These are phyloP conservation scores for Pedetes capensis DNA, from an alignment of 2,113 vertebrate species.

Conservation along the genomic window DNA sequence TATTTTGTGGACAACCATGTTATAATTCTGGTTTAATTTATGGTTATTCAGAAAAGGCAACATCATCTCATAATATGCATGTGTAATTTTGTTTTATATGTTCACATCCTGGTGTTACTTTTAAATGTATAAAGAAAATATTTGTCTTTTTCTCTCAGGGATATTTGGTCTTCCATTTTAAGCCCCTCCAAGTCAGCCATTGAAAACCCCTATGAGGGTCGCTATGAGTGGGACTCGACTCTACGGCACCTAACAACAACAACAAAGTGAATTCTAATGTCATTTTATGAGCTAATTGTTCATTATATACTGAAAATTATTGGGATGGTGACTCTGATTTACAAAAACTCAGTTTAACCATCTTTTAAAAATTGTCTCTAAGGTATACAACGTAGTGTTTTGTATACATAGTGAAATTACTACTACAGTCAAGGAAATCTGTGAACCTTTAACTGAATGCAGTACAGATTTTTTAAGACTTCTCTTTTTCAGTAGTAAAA, in stretches of 20 bases:
- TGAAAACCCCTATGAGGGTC: no score
- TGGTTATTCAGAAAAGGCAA: constrained; percentile 34
- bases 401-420: neutral
- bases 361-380: neutral
- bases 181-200: neutral
- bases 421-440: neutral
- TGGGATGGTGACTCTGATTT: neutral
- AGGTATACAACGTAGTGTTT: neutral
- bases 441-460: constrained; percentile 17
- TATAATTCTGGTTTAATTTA: constrained; percentile 45
- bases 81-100: constrained; percentile 34
- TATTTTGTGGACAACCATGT: neutral
- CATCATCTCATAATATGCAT: neutral
- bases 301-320: constrained; percentile 1
- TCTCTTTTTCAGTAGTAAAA: constrained; percentile 43
- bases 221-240: no score
- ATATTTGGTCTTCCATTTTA: constrained; percentile 45
- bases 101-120: constrained; percentile 37
- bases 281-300: constrained; percentile 27
- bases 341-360: constrained; percentile 34
- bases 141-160: constrained; percentile 28
- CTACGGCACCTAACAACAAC: no score
- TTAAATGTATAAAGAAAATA: constrained; percentile 32
- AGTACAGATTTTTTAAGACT: constrained; percentile 30
- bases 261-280: constrained; percentile 40